Evolutionary conservation across 1,140 invertebrate species (phyloP), one percentile per base, ranked within the genome.

Genomic region (Spodoptera litura): DNA sequence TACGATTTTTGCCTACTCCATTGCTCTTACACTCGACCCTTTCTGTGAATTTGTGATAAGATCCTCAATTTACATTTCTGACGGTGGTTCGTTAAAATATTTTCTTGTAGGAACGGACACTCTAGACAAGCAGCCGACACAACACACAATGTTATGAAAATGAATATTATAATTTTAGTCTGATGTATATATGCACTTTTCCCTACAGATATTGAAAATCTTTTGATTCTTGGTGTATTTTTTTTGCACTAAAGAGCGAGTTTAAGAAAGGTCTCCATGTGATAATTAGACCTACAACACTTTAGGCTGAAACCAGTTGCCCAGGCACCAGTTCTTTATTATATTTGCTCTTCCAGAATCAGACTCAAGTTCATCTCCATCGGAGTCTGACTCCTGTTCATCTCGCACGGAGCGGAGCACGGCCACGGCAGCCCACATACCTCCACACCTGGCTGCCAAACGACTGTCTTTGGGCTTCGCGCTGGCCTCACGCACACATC

Each of bases 361-460:
- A 38, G 91, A 92, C 10, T 89, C 92, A 20, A 94, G 92, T 79
- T 91, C 93, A 31, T 92, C 91, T 0, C 89, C 87, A 13, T 94
- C 94, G 15, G 92, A 94, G 53, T 94, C 93, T 1, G 93, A 94
- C 38, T 94, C 93, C 0, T 95, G 93, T 77, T 95, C 95, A 62
- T 95, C 95, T 4, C 95, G 95, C 31, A 95, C 95, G 49, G 95
- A 96, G 73, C 87, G 95, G 88, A 87, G 96, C 94, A 95, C 96
- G 91, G 90, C 96, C 91, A 87, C 95, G 88, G 85, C 94, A 88
- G 83, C 93, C 1, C 90, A 92, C 70, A 71, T 87, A 49, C 89
- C 88, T 13, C 91, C 93, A 9, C 89, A 93, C 15, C 83, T 94
- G 9, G 83, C 90, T 0, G 90, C 88, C 15, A 95, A 95, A 72